phyloP scores from a whole-genome alignment of 2,797 vertebrate genomes.

The Yasuhikotakia modesta region DNA sequence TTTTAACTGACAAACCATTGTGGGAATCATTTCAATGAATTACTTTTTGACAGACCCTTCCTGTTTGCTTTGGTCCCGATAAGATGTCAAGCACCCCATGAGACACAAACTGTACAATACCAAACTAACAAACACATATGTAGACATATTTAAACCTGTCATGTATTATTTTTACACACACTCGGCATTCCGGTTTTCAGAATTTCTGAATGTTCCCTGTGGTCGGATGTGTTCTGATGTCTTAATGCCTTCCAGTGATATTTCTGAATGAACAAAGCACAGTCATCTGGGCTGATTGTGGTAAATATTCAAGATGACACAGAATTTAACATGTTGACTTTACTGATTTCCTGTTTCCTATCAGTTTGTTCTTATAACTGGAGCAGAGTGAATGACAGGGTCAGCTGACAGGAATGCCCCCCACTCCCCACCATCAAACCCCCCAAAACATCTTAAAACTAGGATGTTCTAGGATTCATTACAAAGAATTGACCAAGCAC shows the following conservation, averaged over 20 bases:
- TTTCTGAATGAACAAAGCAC: constrained; percentile 66
- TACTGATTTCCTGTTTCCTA: not conserved
- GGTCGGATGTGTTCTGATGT: constrained; percentile 78
- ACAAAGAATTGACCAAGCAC: no score
- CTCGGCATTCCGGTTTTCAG: not conserved
- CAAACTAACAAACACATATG: not conserved
- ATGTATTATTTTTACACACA: not conserved
- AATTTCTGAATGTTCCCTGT: constrained; percentile 58
- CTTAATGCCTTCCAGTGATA: constrained; percentile 77
- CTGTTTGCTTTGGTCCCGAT: no score
- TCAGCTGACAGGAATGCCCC: no score
- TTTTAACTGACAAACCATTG: no score
- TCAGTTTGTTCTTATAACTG: not conserved
- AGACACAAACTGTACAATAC: no score
- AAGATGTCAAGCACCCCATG: no score
- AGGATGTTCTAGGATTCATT: no score
- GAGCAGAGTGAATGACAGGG: not conserved
- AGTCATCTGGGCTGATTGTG: constrained; percentile 40
- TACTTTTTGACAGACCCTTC: no score
- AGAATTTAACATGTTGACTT: not conserved
- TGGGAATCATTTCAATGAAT: no score
- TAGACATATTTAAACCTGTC: constrained; percentile 3
- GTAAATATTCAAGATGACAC: not conserved
- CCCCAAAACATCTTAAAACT: no score
- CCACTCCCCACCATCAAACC: no score